Conservation (phyloP, 2,113 vertebrate genomes). For the Centropus unirufus region DNA sequence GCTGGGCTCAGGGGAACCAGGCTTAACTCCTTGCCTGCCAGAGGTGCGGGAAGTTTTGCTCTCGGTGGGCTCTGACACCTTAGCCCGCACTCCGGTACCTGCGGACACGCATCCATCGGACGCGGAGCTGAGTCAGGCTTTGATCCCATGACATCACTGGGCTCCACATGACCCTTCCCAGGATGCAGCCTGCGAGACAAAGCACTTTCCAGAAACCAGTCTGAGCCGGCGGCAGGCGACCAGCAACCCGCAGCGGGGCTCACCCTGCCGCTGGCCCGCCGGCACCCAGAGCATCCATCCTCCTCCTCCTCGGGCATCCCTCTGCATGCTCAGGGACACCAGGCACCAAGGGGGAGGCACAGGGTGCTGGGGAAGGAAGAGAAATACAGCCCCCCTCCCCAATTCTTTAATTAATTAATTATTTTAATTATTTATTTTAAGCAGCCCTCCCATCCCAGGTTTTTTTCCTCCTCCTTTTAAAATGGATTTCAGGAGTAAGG, state of each 20-base stretch:
- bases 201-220: constrained; percentile 90
- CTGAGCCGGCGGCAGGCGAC: constrained; percentile 86
- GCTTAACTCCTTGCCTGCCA: constrained; percentile 65
- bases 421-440: background rate
- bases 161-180: constrained; percentile 89
- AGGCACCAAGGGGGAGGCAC: background rate
- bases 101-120: constrained; percentile 37
- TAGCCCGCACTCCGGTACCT: constrained; percentile 41
- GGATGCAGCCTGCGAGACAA: constrained; percentile 87
- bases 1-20: background rate
- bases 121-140: constrained; percentile 82
- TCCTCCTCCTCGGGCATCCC: background rate
- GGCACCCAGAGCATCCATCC: background rate
- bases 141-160: constrained; percentile 85
- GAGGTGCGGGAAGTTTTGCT: background rate
- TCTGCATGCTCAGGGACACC: background rate
- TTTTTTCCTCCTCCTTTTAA: background rate
- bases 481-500: background rate
- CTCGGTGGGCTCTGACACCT: background rate
- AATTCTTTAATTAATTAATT: background rate
- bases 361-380: background rate
- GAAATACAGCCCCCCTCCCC: background rate
- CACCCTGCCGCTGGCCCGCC: constrained; percentile 77
- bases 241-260: constrained; percentile 84
- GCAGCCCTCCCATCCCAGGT: background rate